A percentile compares a stretch with the other conserved stretches of the same genome.
Conservation (phyloP, 1,140 invertebrate species). For the Manduca sexta region DNA sequence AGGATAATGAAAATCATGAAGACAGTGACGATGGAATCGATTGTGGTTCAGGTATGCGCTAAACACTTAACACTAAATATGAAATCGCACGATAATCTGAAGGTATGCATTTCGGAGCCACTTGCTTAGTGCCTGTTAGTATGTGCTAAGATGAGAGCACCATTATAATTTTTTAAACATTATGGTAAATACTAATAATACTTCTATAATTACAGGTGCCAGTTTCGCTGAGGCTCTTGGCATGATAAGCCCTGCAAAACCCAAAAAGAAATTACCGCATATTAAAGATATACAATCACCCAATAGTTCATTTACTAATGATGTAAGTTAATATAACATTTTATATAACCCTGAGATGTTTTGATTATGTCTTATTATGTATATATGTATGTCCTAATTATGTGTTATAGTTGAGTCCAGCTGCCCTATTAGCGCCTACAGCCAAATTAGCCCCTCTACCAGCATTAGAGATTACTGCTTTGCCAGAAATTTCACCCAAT, state of each 20-base stretch:
- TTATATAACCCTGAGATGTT: too few species aligned
- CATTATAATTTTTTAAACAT: too few species aligned
- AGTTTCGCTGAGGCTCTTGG: conserved; percentile 87
- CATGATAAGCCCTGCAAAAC: conserved; percentile 76
- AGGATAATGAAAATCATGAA: conserved; percentile 54
- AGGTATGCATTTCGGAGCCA: too few species aligned
- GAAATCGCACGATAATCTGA: too few species aligned
- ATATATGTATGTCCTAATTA: too few species aligned
- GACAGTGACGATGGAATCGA: conserved; percentile 75
- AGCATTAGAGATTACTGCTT: conserved; percentile 76
- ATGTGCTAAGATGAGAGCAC: too few species aligned
- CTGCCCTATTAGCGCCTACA: conserved; percentile 74
- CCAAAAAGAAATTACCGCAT: conserved; percentile 52
- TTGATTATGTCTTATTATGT: too few species aligned
- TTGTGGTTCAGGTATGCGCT: conserved; percentile 75
- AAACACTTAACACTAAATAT: too few species aligned
- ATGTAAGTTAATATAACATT: too few species aligned
- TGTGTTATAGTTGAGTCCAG: conserved; percentile 42
- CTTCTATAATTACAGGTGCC: conserved; percentile 70
- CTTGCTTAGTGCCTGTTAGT: too few species aligned
- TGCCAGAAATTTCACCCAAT: conserved; percentile 84
- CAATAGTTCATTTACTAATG: conserved; percentile 33
- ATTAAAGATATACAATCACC: conserved; percentile 40
- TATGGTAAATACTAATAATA: too few species aligned
- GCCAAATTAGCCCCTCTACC: conserved; percentile 79